Conservation (phyloP, 2,888 invertebrate genomes). For the Tipula confusa region DNA sequence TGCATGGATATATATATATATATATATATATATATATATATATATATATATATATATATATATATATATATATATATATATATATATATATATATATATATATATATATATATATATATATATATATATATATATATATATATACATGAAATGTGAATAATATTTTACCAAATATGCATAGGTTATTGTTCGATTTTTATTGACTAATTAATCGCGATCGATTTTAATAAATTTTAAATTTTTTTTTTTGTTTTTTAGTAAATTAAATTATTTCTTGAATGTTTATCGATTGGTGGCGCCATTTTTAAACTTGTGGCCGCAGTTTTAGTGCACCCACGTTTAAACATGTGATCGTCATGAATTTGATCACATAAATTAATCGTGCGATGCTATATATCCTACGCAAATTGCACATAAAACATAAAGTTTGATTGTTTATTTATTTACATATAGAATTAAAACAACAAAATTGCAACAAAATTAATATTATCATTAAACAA, state of each 20-base stretch:
- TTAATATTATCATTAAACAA: slow-evolving; percentile 25
- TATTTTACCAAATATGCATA: not conserved
- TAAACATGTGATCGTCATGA: not conserved
- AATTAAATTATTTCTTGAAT: not conserved
- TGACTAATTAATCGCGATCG: not conserved
- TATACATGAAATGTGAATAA: not conserved
- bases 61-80: too few relatives aligned
- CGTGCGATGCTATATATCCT: not conserved
- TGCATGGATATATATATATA: too few relatives aligned
- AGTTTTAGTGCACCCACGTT: not conserved
- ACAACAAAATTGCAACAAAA: not conserved
- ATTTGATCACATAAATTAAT: not conserved
- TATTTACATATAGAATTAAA: not conserved
- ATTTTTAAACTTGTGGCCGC: not conserved
- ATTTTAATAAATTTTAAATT: not conserved
- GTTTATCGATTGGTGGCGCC: not conserved
- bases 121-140: too few relatives aligned
- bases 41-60: too few relatives aligned
- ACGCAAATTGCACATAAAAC: not conserved
- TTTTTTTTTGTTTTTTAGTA: not conserved
- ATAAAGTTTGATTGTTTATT: not conserved
- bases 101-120: too few relatives aligned
- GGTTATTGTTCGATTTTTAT: not conserved
- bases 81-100: too few relatives aligned
- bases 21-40: too few relatives aligned